Evolutionary conservation across 1,140 invertebrate species (phyloP).

Genomic region (Drosophila chauvacae): DNA sequence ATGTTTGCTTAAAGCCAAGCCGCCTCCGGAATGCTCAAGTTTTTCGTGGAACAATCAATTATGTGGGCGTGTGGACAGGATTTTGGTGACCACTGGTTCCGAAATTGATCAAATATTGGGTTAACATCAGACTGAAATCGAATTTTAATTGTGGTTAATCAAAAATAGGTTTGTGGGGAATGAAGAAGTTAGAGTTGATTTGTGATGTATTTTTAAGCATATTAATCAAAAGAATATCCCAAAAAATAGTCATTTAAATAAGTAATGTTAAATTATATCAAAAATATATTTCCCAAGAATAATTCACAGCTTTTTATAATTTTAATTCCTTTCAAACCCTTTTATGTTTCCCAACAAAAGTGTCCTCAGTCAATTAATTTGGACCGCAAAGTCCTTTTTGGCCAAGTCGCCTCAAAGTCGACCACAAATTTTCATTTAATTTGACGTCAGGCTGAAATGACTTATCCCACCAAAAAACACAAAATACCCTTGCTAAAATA

Average conservation of each 20-base stretch:
- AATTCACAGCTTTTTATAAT: not conserved
- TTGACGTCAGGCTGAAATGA: slow-evolving; percentile 13
- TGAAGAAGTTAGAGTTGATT: not conserved
- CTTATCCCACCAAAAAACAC: not conserved
- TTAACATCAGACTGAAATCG: not conserved
- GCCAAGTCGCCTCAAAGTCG: slow-evolving; percentile 37
- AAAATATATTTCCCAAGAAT: not conserved
- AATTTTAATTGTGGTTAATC: slow-evolving; percentile 3
- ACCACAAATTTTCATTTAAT: slow-evolving; percentile 61
- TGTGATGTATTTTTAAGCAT: not conserved
- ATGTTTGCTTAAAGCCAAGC: slow-evolving; percentile 45
- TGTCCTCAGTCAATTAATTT: slow-evolving; percentile 35
- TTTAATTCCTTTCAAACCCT: not conserved
- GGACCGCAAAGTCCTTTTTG: slow-evolving; percentile 9
- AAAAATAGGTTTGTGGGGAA: not conserved
- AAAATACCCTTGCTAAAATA: slow-evolving; percentile 14
- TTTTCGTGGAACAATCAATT: slow-evolving; percentile 19
- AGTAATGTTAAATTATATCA: not conserved
- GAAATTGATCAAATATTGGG: slow-evolving; percentile 18
- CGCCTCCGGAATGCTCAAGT: slow-evolving; percentile 33
- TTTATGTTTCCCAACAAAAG: not conserved
- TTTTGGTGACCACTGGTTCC: slow-evolving; percentile 1
- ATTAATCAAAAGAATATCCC: not conserved
- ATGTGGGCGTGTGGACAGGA: slow-evolving; percentile 22
- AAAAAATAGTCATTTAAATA: not conserved